Percentiles rank a stretch among this genome's conserved stretches.
Evolutionary conservation across 2,888 invertebrate species (phyloP).

Genomic region (Melanostoma mellinum): DNA sequence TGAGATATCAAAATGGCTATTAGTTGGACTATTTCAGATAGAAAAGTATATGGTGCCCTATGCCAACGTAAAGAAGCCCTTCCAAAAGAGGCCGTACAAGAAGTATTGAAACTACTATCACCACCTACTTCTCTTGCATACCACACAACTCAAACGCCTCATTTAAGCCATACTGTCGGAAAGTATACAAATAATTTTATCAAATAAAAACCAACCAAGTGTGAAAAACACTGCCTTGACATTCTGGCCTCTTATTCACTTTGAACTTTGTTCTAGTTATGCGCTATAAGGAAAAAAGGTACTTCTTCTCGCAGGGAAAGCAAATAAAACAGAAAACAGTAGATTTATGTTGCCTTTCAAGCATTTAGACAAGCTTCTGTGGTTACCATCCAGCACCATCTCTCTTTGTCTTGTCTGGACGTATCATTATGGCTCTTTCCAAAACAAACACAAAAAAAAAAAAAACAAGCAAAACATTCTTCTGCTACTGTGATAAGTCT

Average conservation of each 20-base stretch:
- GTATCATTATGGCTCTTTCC: constrained; percentile 7
- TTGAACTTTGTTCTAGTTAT: constrained; percentile 29
- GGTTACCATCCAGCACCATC: constrained; percentile 50
- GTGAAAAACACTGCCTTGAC: not conserved
- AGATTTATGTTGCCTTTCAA: constrained; percentile 55
- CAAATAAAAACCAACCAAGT: not conserved
- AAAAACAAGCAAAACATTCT: not conserved
- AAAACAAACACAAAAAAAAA: constrained; percentile 41
- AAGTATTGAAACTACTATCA: too few relatives aligned
- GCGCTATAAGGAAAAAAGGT: constrained; percentile 11
- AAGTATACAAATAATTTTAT: not conserved
- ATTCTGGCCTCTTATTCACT: constrained; percentile 5
- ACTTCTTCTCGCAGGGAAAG: constrained; percentile 7
- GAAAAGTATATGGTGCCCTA: too few relatives aligned
- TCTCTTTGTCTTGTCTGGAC: not conserved
- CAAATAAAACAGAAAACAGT: not conserved
- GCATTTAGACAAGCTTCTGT: constrained; percentile 54
- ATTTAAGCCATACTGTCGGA: too few relatives aligned
- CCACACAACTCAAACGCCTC: too few relatives aligned
- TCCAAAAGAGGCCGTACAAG: too few relatives aligned
- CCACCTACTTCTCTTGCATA: too few relatives aligned
- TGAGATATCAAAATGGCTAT: too few relatives aligned
- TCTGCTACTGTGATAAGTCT: constrained; percentile 63
- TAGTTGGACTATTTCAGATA: too few relatives aligned
- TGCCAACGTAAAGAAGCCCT: too few relatives aligned